Conservation (phyloP, 2,888 invertebrate genomes). For the Drosophila macrospina region DNA sequence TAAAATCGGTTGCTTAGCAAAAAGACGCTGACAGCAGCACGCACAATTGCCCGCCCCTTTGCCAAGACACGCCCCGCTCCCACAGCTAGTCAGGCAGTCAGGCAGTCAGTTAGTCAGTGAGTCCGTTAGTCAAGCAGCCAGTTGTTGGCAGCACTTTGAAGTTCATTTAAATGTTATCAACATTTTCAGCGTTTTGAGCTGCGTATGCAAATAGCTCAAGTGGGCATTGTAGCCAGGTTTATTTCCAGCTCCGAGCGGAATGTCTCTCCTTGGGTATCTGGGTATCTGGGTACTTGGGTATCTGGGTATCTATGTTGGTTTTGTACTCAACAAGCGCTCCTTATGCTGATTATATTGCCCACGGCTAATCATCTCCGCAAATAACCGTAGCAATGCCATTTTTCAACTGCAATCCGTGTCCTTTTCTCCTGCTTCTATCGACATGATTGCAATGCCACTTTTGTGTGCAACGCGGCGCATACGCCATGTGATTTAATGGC, state of each 20-base stretch:
- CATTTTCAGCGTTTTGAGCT: slow-evolving; percentile 70
- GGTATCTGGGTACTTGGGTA: not conserved
- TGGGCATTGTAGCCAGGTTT: slow-evolving; percentile 50
- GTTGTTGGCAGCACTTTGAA: slow-evolving; percentile 77
- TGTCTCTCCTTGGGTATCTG: not conserved
- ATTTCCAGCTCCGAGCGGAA: not conserved
- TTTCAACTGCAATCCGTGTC: slow-evolving; percentile 8
- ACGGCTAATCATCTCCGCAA: slow-evolving; percentile 41
- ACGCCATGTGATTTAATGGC: slow-evolving; percentile 69
- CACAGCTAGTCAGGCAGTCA: slow-evolving; percentile 17
- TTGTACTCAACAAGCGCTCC: slow-evolving; percentile 8
- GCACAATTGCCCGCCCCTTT: slow-evolving; percentile 24
- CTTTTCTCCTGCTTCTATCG: not conserved
- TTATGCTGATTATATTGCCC: slow-evolving; percentile 53
- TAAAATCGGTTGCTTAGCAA: slow-evolving; percentile 51
- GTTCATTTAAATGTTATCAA: slow-evolving; percentile 83
- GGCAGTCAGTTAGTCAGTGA: slow-evolving; percentile 36
- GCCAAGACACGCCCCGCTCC: not conserved
- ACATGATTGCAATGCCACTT: slow-evolving; percentile 11
- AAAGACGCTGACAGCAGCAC: slow-evolving; percentile 43
- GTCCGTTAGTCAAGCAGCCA: slow-evolving; percentile 40
- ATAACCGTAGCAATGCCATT: slow-evolving; percentile 4
- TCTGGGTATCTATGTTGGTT: not conserved
- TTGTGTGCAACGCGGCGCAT: slow-evolving; percentile 66
- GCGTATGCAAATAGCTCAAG: slow-evolving; percentile 78